Percentiles rank a stretch among this genome's conserved stretches.
phyloP scores from a whole-genome alignment of 2,113 vertebrate genomes.

The Protobothrops flavoviridis region DNA sequence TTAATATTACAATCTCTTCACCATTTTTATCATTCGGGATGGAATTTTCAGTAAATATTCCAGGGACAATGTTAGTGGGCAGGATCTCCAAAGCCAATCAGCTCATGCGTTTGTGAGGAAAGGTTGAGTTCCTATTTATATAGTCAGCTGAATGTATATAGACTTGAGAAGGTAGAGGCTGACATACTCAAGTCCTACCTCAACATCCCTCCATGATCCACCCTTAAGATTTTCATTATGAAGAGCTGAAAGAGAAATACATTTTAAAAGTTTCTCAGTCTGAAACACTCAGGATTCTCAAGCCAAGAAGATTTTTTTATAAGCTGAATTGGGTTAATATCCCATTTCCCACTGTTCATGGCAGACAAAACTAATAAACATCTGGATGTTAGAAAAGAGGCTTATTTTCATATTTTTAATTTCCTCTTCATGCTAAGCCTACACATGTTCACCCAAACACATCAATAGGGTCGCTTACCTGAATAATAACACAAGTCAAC shows the following conservation, averaged over 20 bases:
- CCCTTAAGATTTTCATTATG: background rate
- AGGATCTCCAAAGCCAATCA: background rate
- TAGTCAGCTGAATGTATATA: background rate
- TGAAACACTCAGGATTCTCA: background rate
- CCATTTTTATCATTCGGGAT: background rate
- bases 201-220: background rate
- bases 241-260: background rate
- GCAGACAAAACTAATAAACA: background rate
- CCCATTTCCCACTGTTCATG: background rate
- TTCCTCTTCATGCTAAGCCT: background rate
- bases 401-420: background rate
- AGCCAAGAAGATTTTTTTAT: background rate
- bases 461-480: background rate
- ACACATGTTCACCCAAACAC: background rate
- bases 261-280: background rate
- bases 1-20: background rate
- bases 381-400: background rate
- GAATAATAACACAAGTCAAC: background rate
- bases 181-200: background rate
- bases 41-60: background rate
- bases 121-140: background rate
- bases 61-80: background rate
- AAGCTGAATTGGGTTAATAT: background rate
- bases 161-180: background rate
- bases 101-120: background rate